Percentiles rank a stretch among this genome's conserved stretches.
These are phyloP conservation scores for Galago senegalensis DNA, from an alignment of 2,797 vertebrate species.

Conservation along the genomic window DNA sequence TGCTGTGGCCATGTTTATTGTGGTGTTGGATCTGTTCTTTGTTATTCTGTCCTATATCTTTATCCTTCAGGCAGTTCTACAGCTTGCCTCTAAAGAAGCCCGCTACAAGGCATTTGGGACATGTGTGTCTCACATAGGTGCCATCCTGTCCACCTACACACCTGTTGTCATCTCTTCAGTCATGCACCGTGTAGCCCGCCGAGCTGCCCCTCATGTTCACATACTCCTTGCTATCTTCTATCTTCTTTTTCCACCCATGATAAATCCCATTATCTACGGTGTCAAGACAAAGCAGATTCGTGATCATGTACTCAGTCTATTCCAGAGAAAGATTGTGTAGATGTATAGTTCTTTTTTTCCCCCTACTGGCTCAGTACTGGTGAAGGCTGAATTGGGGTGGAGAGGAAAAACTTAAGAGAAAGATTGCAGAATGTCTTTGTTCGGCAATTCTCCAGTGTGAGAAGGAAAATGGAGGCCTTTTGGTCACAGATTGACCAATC, in stretches of 20 bases:
- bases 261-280: conserved; percentile 83
- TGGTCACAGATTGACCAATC: not conserved
- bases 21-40: conserved; percentile 72
- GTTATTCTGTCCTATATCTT: conserved; percentile 71
- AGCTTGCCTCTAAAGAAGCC: conserved; percentile 70
- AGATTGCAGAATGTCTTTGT: not conserved
- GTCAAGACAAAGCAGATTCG: conserved; percentile 82
- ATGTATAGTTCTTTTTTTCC: not conserved
- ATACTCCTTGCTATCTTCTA: conserved; percentile 79
- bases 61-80: conserved; percentile 66
- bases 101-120: conserved; percentile 78
- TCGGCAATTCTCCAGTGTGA: not conserved
- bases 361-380: not conserved
- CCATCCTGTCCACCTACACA: conserved; percentile 71
- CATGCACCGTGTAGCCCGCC: conserved; percentile 67
- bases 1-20: conserved; percentile 72
- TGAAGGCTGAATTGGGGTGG: not conserved
- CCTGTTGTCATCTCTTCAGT: conserved; percentile 72
- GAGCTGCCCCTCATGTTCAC: conserved; percentile 56
- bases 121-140: conserved; percentile 77
- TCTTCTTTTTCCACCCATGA: conserved; percentile 72
- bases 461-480: not conserved
- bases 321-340: conserved; percentile 58
- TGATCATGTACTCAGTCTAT: conserved; percentile 39
- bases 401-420: not conserved